phyloP scores from a whole-genome alignment of 1,140 invertebrate species.

The Orchestia grillus region DNA sequence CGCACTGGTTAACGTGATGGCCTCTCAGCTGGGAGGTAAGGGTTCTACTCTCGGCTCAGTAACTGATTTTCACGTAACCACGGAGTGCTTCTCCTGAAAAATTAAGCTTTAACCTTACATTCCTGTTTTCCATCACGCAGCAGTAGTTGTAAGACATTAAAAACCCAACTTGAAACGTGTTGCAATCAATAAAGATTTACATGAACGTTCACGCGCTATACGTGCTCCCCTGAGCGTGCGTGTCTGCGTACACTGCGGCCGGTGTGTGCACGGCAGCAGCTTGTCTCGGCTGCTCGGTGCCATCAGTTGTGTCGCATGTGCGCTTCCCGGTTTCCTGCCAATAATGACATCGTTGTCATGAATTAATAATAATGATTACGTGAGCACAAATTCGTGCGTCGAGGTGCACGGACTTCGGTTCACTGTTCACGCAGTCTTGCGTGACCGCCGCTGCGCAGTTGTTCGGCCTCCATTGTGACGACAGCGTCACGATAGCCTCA shows the following conservation, averaged over 20 bases:
- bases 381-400: background rate
- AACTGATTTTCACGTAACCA: too few species aligned
- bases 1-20: too few species aligned
- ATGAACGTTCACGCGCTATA: background rate
- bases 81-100: too few species aligned
- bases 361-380: background rate
- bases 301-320: background rate
- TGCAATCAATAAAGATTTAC: background rate
- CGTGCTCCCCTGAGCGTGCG: too few species aligned
- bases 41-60: too few species aligned
- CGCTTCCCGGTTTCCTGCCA: constrained; percentile 39
- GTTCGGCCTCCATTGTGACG: background rate
- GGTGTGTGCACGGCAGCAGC: background rate
- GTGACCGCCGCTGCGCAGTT: background rate
- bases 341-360: background rate
- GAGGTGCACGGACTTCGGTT: background rate
- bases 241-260: too few species aligned
- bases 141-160: too few species aligned
- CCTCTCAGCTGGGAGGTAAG: too few species aligned
- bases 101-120: too few species aligned
- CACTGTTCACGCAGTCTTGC: background rate
- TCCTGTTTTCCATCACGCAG: background rate
- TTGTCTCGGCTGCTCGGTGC: background rate
- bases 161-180: too few species aligned
- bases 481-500: background rate